Percentiles rank a stretch among this genome's conserved stretches.
phyloP scores from a whole-genome alignment of 23 tunicate species.

The Trididemnum nubilum region DNA sequence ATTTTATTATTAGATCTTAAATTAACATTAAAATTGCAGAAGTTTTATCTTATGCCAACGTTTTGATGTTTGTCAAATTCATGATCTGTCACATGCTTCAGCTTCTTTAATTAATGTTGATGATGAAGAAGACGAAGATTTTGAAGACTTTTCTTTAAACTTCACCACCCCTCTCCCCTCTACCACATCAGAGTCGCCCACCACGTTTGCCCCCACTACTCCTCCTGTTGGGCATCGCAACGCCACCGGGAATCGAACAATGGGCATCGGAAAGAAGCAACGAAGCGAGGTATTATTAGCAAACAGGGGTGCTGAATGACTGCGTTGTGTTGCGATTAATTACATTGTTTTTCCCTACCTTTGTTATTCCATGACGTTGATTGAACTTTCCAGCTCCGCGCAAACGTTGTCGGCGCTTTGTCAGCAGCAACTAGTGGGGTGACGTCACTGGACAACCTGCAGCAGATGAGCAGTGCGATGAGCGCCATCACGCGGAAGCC shows the following conservation, averaged over 20 bases:
- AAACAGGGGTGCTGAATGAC: too few species aligned
- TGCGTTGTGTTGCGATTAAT: too few species aligned
- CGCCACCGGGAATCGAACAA: neutral
- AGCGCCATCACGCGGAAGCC: constrained; percentile 76
- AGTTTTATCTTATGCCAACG: too few species aligned
- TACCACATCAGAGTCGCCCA: neutral
- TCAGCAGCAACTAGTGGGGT: constrained; percentile 73
- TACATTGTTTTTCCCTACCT: too few species aligned
- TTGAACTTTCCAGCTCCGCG: constrained; percentile 77
- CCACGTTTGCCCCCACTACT: constrained; percentile 4
- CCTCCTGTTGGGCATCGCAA: neutral
- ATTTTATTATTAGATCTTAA: too few species aligned
- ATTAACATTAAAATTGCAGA: too few species aligned
- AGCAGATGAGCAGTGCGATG: constrained; percentile 98
- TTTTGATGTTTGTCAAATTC: too few species aligned
- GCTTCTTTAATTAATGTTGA: constrained; percentile 69
- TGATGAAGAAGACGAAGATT: constrained; percentile 39
- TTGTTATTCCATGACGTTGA: too few species aligned
- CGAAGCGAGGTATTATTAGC: neutral
- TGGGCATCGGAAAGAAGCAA: neutral
- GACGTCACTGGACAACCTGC: constrained; percentile 89
- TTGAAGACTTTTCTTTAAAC: constrained; percentile 1
- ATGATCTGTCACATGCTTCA: too few species aligned
- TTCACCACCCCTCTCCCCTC: neutral
- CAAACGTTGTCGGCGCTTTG: constrained; percentile 73